phyloP scores from a whole-genome alignment of 2,888 invertebrate species.

The Drosophila nigritarsus region DNA sequence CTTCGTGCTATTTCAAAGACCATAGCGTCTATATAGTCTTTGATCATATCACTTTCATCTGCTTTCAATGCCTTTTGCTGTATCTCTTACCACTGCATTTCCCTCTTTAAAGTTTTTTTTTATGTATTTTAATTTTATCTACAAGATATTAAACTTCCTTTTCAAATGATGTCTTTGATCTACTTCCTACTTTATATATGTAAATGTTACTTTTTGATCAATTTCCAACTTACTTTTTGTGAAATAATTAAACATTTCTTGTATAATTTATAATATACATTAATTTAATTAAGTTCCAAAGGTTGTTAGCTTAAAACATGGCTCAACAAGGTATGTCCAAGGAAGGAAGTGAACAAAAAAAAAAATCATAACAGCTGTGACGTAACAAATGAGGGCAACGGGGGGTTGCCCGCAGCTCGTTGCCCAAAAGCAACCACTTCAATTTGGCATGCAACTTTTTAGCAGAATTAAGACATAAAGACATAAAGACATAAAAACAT shows the following conservation, averaged over 20 bases:
- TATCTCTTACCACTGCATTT: not conserved
- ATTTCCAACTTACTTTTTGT: not conserved
- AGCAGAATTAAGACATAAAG: slow-evolving; percentile 75
- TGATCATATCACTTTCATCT: not conserved
- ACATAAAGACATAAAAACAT: slow-evolving; percentile 61
- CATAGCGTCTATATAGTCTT: no score
- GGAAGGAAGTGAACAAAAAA: not conserved
- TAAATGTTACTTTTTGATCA: not conserved
- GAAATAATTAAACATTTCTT: not conserved
- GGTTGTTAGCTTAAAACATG: slow-evolving; percentile 20
- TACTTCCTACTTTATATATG: not conserved
- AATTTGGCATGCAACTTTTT: slow-evolving; percentile 59
- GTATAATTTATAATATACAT: not conserved
- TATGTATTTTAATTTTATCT: not conserved
- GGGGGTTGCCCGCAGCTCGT: slow-evolving; percentile 49
- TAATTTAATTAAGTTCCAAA: slow-evolving; percentile 5
- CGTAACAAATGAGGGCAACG: slow-evolving; percentile 67
- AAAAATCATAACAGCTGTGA: slow-evolving; percentile 75
- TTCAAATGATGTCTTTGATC: not conserved
- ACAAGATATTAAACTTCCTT: not conserved
- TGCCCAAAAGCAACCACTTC: slow-evolving; percentile 63
- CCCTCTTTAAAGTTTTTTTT: not conserved
- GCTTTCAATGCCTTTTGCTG: not conserved
- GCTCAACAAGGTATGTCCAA: not conserved
- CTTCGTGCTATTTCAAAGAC: not conserved